phyloP scores from a whole-genome alignment of 2,797 vertebrate genomes.

The Sarcoramphus papa region DNA sequence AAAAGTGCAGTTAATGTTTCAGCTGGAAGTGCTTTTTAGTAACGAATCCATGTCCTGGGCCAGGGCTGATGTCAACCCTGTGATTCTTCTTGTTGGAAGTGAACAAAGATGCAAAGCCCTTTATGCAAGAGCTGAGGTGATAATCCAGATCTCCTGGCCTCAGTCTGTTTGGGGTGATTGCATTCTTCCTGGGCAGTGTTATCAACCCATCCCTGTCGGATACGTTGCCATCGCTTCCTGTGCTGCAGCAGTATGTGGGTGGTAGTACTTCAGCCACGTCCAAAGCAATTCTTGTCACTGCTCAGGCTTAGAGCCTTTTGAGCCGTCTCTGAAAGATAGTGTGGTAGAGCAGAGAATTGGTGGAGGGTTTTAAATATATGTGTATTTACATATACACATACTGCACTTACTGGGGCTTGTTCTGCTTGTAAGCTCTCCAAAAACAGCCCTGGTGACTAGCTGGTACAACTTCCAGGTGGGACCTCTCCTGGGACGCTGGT shows the following conservation, averaged over 20 bases:
- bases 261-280: not conserved
- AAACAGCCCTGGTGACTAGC: not conserved
- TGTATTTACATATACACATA: not conserved
- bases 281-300: not conserved
- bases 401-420: not conserved
- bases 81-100: not conserved
- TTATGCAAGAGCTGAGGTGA: slow-evolving; percentile 9
- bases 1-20: not conserved
- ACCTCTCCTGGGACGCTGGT: not conserved
- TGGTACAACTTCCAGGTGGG: not conserved
- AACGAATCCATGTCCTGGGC: fast-evolving
- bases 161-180: not conserved
- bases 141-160: slow-evolving; percentile 1
- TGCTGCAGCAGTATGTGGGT: not conserved
- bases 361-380: not conserved
- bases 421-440: not conserved
- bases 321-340: not conserved
- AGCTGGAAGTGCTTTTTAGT: not conserved
- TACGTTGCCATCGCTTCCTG: not conserved
- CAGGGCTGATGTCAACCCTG: not conserved
- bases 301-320: not conserved
- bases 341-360: not conserved
- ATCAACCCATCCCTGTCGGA: not conserved
- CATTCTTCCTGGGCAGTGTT: not conserved
- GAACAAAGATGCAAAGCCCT: not conserved